These are phyloP conservation scores for Pantherophis alleghaniensis DNA, from an alignment of 2,797 vertebrate species.

Conservation along the genomic window DNA sequence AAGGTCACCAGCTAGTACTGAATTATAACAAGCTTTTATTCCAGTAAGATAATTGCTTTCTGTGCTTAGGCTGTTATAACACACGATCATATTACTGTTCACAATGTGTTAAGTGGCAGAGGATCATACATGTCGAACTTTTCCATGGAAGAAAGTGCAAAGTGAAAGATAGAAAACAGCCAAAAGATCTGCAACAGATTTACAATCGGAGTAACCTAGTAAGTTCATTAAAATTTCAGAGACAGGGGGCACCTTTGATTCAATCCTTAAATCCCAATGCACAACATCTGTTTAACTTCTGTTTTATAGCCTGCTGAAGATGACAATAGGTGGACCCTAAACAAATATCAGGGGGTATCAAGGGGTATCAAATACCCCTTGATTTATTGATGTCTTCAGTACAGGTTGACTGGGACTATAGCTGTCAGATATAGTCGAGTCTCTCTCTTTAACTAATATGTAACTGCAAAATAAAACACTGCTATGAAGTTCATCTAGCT, in stretches of 20 bases:
- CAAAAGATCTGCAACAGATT: neutral
- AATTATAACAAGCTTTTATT: slow-evolving; percentile 44
- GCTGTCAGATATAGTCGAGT: neutral
- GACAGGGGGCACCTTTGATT: slow-evolving; percentile 55
- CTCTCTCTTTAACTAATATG: neutral
- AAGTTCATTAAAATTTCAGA: slow-evolving; percentile 43
- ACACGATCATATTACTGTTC: slow-evolving; percentile 59
- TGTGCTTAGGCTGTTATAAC: slow-evolving; percentile 51
- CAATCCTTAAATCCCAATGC: slow-evolving; percentile 55
- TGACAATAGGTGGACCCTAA: neutral
- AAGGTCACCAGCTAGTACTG: slow-evolving; percentile 19
- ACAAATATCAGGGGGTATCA: neutral
- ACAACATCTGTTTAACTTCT: slow-evolving; percentile 29
- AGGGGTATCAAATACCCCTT: neutral
- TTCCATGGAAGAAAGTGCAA: slow-evolving; percentile 46
- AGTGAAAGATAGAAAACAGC: slow-evolving; percentile 31
- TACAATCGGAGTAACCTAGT: neutral
- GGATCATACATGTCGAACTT: slow-evolving; percentile 41
- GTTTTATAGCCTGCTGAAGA: neutral
- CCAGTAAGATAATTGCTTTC: slow-evolving; percentile 42
- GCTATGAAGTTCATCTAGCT: neutral
- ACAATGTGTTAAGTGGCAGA: slow-evolving; percentile 57
- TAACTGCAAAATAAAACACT: neutral
- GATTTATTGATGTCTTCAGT: neutral
- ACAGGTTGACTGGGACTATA: neutral